These are phyloP conservation scores for Cavia aperea DNA, from an alignment of 2,113 vertebrate species.

Conservation along the genomic window DNA sequence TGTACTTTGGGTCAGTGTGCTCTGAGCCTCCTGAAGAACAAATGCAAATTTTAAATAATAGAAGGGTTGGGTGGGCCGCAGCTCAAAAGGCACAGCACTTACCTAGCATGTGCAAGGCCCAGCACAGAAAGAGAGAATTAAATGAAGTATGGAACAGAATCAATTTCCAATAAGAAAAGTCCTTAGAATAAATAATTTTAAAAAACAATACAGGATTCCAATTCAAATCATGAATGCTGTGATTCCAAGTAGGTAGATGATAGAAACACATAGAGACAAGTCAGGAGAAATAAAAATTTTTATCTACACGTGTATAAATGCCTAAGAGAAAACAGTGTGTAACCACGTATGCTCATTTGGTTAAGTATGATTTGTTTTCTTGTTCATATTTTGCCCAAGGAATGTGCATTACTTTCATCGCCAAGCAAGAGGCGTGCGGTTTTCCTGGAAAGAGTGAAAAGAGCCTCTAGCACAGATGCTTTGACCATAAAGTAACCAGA, in stretches of 20 bases:
- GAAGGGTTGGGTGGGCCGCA: background rate
- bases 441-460: conserved; percentile 15
- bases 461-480: background rate
- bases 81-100: background rate
- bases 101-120: background rate
- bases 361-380: background rate
- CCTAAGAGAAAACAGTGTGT: background rate
- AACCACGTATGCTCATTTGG: background rate
- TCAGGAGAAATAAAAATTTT: background rate
- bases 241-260: background rate
- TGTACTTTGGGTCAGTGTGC: background rate
- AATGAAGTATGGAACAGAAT: background rate
- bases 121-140: background rate
- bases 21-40: background rate
- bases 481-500: background rate
- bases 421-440: background rate
- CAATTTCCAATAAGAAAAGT: background rate
- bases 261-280: background rate
- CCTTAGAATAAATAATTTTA: background rate
- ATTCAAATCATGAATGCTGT: background rate
- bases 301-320: background rate
- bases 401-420: background rate
- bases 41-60: background rate
- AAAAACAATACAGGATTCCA: background rate
- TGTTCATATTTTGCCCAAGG: background rate